Conservation (phyloP, 2,888 invertebrate genomes). For the Agrochola lota region DNA sequence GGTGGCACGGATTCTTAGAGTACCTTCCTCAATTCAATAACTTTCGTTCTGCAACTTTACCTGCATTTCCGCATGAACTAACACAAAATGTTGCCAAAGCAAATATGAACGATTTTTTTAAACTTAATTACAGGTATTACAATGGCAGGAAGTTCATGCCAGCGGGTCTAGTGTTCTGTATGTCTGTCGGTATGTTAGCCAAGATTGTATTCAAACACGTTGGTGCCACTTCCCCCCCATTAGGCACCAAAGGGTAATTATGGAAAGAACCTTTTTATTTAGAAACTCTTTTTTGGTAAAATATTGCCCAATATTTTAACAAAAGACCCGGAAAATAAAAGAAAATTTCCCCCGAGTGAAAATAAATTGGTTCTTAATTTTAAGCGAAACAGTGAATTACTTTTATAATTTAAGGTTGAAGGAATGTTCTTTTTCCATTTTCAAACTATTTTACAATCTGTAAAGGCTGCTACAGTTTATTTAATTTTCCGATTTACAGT, state of each 20-base stretch:
- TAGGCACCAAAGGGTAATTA: slow-evolving; percentile 67
- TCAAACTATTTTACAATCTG: neutral
- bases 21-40: neutral
- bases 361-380: slow-evolving; percentile 46
- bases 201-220: slow-evolving; percentile 89
- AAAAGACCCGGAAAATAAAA: neutral
- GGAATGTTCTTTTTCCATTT: slow-evolving; percentile 9
- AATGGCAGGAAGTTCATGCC: slow-evolving; percentile 98
- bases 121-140: slow-evolving; percentile 90
- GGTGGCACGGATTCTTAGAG: too few relatives aligned
- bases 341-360: slow-evolving; percentile 5
- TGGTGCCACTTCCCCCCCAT: slow-evolving; percentile 72
- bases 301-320: slow-evolving; percentile 4
- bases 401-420: slow-evolving; percentile 7
- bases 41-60: neutral
- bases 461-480: slow-evolving; percentile 4
- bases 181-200: slow-evolving; percentile 92
- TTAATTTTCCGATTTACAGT: slow-evolving; percentile 32
- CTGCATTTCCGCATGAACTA: neutral
- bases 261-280: slow-evolving; percentile 41
- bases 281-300: neutral
- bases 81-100: neutral
- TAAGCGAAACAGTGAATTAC: slow-evolving; percentile 35
- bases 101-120: neutral
- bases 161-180: slow-evolving; percentile 94